Conservation (phyloP, 2,797 vertebrate genomes). For the Darevskia mixta region DNA sequence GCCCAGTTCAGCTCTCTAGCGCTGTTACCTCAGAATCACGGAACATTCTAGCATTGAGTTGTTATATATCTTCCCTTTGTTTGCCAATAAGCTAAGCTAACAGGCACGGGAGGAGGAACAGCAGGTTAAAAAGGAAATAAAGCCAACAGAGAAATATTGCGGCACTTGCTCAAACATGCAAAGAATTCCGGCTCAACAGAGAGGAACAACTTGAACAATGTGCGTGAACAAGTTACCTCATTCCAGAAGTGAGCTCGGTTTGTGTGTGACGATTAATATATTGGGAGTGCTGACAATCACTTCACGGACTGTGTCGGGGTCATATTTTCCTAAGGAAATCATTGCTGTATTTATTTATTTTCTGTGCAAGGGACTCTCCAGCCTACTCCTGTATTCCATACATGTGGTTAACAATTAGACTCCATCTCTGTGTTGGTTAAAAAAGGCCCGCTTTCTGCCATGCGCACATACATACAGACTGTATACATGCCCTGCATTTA, state of each 20-base stretch:
- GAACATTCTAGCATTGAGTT: background rate
- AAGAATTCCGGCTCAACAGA: background rate
- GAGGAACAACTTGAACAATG: background rate
- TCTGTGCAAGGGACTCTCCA: background rate
- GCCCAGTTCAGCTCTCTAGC: background rate
- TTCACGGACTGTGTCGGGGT: background rate
- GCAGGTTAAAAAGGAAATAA: conserved; percentile 54
- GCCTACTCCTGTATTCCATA: background rate
- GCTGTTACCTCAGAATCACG: background rate
- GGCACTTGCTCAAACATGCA: conserved; percentile 31
- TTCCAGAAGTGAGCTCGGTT: background rate
- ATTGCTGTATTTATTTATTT: background rate
- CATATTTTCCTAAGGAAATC: conserved; percentile 14
- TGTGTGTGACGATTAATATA: conserved; percentile 32
- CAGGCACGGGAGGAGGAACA: conserved; percentile 36
- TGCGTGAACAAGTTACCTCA: background rate
- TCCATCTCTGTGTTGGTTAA: no score
- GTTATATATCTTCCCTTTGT: conserved; percentile 33
- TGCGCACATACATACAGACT: no score
- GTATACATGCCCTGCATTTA: no score
- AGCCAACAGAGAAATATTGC: conserved; percentile 50
- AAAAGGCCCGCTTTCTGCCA: no score
- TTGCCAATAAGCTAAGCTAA: conserved; percentile 48
- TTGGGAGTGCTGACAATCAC: background rate
- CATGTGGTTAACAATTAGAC: background rate